Evolutionary conservation across 1,140 invertebrate species (phyloP).

Genomic region (Drosophila pectinifera): DNA sequence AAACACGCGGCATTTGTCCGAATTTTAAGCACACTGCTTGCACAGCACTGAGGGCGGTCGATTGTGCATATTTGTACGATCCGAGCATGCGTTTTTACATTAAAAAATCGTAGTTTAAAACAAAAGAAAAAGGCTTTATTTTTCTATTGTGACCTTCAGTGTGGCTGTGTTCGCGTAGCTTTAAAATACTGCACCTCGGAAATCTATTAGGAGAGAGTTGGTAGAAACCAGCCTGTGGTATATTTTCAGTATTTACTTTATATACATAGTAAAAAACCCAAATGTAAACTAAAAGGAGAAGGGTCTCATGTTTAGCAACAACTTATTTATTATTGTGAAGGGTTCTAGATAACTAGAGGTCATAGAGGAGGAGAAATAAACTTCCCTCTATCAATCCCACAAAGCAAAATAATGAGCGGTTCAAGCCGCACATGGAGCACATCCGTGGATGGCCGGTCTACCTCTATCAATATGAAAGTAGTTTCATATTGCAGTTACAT

Average conservation of each 20-base stretch:
- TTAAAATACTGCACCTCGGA: conserved; percentile 1
- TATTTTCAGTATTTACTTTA: neutral
- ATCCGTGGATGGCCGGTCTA: too few relatives aligned
- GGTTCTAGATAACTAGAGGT: too few relatives aligned
- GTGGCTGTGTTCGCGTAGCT: conserved; percentile 8
- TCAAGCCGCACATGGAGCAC: too few relatives aligned
- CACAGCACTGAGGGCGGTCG: conserved; percentile 30
- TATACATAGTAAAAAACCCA: too few relatives aligned
- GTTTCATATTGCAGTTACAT: too few relatives aligned
- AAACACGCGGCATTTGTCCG: conserved; percentile 54
- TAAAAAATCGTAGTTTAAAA: conserved; percentile 36
- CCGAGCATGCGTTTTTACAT: conserved; percentile 26
- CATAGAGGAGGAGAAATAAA: too few relatives aligned
- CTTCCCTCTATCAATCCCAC: too few relatives aligned
- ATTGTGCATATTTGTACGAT: conserved; percentile 51
- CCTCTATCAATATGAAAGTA: too few relatives aligned
- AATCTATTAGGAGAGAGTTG: neutral
- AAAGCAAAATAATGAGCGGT: too few relatives aligned
- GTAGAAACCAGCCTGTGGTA: conserved; percentile 1
- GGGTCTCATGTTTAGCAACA: too few relatives aligned
- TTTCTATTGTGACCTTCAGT: conserved; percentile 33
- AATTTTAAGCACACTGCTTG: conserved; percentile 19
- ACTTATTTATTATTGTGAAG: too few relatives aligned
- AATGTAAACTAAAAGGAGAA: too few relatives aligned
- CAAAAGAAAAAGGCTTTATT: conserved; percentile 50